phyloP scores from a whole-genome alignment of 2,113 vertebrate genomes.

The Stictonetta naevosa region DNA sequence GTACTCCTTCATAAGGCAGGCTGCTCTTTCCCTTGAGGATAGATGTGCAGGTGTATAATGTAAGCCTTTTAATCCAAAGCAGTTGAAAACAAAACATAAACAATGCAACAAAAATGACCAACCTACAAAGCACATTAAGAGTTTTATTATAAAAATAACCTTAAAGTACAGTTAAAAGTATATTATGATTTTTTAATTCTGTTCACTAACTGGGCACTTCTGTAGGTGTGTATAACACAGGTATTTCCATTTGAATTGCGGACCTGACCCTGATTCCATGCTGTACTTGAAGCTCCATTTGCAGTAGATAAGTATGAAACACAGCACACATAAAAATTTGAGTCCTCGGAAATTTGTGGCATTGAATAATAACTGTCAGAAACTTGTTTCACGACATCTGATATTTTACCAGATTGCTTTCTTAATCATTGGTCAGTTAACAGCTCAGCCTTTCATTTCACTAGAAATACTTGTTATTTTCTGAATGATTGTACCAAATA shows the following conservation, averaged over 20 bases:
- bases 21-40: not conserved
- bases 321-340: not conserved
- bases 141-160: not conserved
- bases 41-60: not conserved
- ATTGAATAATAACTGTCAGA: not conserved
- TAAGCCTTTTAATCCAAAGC: not conserved
- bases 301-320: not conserved
- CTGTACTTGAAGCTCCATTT: not conserved
- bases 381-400: not conserved
- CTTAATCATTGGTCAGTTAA: conserved; percentile 43
- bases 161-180: not conserved
- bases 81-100: not conserved
- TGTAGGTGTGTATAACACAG: not conserved
- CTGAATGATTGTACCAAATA: conserved; percentile 34
- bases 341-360: not conserved
- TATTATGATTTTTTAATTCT: not conserved
- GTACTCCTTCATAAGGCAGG: not conserved
- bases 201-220: not conserved
- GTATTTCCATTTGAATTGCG: not conserved
- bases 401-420: not conserved
- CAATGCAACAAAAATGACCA: not conserved
- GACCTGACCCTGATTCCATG: not conserved
- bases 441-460: conserved; percentile 34
- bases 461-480: conserved; percentile 45
- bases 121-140: not conserved